Evolutionary conservation across 2,113 vertebrate species (phyloP).

Genomic region (Lanius collurio): DNA sequence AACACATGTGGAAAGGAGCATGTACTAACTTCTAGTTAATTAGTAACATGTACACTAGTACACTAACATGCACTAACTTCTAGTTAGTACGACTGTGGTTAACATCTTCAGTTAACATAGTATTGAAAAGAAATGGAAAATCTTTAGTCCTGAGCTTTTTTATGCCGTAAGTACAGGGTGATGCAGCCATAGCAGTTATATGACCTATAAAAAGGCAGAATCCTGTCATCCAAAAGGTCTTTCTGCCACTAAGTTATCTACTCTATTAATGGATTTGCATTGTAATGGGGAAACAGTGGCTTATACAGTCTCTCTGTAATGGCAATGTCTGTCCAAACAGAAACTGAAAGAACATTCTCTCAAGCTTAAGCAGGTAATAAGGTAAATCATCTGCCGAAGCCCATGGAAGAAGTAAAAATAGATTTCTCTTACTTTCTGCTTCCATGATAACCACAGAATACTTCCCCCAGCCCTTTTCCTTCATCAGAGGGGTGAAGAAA

Average conservation of each 20-base stretch:
- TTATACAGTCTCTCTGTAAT: background rate
- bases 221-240: background rate
- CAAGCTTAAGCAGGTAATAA: background rate
- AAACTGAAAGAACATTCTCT: background rate
- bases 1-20: rapidly evolving
- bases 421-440: background rate
- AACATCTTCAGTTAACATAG: background rate
- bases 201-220: background rate
- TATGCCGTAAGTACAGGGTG: background rate
- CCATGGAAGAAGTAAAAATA: background rate
- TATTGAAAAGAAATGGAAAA: background rate
- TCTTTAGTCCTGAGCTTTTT: background rate
- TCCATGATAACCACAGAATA: background rate
- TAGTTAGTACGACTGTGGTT: background rate
- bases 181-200: background rate
- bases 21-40: too few species aligned
- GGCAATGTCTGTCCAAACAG: background rate
- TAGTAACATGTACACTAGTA: too few species aligned
- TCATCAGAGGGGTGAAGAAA: background rate
- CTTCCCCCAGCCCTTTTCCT: background rate
- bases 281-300: background rate
- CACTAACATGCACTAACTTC: background rate
- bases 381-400: background rate
- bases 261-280: background rate
- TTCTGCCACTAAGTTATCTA: background rate